phyloP scores from a whole-genome alignment of 2,797 vertebrate species.

The Pseudopleuronectes americanus region DNA sequence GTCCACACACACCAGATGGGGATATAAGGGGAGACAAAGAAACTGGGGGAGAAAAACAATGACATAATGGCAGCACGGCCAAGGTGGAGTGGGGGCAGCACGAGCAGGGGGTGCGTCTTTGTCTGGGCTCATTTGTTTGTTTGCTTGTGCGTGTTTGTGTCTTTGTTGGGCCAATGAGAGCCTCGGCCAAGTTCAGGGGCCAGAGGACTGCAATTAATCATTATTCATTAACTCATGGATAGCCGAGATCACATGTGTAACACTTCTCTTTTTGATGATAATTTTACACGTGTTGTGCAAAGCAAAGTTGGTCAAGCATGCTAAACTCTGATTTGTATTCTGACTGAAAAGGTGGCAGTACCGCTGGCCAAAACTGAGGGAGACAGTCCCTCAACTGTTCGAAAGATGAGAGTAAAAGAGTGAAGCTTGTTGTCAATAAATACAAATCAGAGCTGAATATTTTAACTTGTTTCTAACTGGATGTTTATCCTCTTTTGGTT shows the following conservation, averaged over 20 bases:
- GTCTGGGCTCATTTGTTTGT: conserved; percentile 62
- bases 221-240: conserved; percentile 31
- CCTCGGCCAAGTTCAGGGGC: conserved; percentile 46
- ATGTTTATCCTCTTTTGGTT: conserved; percentile 10
- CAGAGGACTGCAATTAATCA: conserved; percentile 28
- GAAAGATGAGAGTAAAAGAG: conserved; percentile 45
- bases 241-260: conserved; percentile 8
- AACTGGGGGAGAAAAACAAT: conserved; percentile 64
- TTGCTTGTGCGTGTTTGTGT: conserved; percentile 54
- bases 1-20: conserved; percentile 76
- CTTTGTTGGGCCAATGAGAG: conserved; percentile 49
- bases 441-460: neutral
- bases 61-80: conserved; percentile 52
- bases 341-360: conserved; percentile 52
- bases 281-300: conserved; percentile 39
- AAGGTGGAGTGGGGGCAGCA: conserved; percentile 34
- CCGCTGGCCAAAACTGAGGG: conserved; percentile 54
- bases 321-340: conserved; percentile 40
- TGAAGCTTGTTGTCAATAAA: neutral
- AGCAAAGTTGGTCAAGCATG: conserved; percentile 47
- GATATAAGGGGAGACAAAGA: conserved; percentile 69
- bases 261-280: conserved; percentile 43
- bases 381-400: conserved; percentile 45
- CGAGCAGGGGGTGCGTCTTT: conserved; percentile 23
- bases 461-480: conserved; percentile 35